phyloP scores from a whole-genome alignment of 2,113 vertebrate genomes.

The Osmerus eperlanus region DNA sequence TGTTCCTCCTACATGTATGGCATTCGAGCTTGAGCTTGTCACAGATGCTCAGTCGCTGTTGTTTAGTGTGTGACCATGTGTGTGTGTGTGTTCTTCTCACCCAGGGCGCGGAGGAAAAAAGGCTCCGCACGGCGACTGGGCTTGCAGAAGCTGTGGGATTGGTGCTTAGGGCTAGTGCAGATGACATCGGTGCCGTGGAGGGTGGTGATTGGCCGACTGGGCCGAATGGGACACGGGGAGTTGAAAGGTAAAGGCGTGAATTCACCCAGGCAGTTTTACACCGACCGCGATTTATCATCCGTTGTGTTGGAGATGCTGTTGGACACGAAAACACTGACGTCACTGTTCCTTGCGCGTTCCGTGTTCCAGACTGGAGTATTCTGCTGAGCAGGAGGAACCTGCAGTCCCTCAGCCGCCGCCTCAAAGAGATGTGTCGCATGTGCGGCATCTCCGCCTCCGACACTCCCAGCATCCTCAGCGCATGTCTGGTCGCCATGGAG shows the following conservation, averaged over 20 bases:
- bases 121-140: slow-evolving; percentile 94
- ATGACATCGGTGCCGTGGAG: slow-evolving; percentile 98
- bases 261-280: neutral
- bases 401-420: slow-evolving; percentile 90
- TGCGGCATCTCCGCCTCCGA: slow-evolving; percentile 92
- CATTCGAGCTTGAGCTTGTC: neutral
- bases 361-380: slow-evolving; percentile 95
- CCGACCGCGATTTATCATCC: slow-evolving; percentile 76
- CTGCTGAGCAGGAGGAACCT: slow-evolving; percentile 94
- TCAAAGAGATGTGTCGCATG: slow-evolving; percentile 92
- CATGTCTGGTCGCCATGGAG: slow-evolving; percentile 98
- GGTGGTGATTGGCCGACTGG: slow-evolving; percentile 95
- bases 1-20: neutral
- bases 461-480: slow-evolving; percentile 92
- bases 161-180: slow-evolving; percentile 94
- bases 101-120: slow-evolving; percentile 95
- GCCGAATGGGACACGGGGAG: slow-evolving; percentile 96
- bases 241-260: slow-evolving; percentile 81
- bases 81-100: slow-evolving; percentile 13
- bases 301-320: slow-evolving; percentile 88
- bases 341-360: too few species aligned
- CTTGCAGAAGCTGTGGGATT: slow-evolving; percentile 97
- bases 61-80: neutral
- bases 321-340: too few species aligned
- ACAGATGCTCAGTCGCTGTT: neutral